phyloP scores from a whole-genome alignment of 2,797 vertebrate genomes.

The Cottoperca gobio region DNA sequence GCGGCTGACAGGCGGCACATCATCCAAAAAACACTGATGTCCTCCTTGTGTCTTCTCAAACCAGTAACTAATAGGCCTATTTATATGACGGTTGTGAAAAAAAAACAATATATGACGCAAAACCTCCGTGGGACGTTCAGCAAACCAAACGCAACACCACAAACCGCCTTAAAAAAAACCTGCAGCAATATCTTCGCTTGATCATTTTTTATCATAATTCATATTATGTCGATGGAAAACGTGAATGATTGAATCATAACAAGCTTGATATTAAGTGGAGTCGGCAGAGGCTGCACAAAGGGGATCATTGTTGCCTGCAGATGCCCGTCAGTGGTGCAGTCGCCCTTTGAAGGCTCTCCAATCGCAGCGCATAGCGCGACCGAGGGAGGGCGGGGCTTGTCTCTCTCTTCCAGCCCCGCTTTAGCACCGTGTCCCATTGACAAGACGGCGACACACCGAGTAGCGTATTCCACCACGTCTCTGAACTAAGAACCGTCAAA shows the following conservation, averaged over 20 bases:
- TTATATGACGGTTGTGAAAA: conserved; percentile 32
- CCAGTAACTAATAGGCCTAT: conserved; percentile 29
- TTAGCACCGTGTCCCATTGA: conserved; percentile 67
- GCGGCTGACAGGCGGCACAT: conserved; percentile 29
- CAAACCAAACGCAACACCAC: not conserved
- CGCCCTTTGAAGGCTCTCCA: conserved; percentile 74
- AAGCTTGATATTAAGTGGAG: conserved; percentile 32
- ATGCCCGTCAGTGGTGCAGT: conserved; percentile 74
- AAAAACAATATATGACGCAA: conserved; percentile 30
- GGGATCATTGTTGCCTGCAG: conserved; percentile 78
- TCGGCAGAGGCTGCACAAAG: conserved; percentile 78
- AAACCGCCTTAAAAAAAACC: not conserved
- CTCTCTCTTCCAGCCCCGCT: conserved; percentile 28
- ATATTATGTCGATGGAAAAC: conserved; percentile 19
- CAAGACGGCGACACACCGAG: conserved; percentile 44
- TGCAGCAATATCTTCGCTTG: not conserved
- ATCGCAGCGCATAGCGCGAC: conserved; percentile 73
- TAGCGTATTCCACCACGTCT: conserved; percentile 4
- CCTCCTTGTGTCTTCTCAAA: conserved; percentile 62
- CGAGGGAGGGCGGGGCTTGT: conserved; percentile 73
- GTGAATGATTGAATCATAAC: conserved; percentile 18
- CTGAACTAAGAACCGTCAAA: not conserved
- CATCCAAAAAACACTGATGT: conserved; percentile 1
- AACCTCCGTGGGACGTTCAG: conserved; percentile 26
- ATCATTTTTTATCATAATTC: conserved; percentile 12